Percentiles rank a stretch among this genome's conserved stretches.
Evolutionary conservation across 1,140 invertebrate species (phyloP).

Genomic region (Paraescarpia echinospica): DNA sequence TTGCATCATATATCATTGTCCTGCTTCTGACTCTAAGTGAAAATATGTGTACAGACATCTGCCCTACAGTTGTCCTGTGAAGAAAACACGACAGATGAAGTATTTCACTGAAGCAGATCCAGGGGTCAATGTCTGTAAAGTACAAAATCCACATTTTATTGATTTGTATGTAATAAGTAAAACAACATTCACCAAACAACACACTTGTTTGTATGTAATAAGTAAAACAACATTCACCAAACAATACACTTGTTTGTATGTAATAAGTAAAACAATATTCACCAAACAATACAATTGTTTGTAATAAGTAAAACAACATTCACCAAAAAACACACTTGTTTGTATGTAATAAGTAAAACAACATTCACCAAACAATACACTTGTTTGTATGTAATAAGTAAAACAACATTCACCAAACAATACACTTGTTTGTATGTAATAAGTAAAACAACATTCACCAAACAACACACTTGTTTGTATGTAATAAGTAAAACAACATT

Average conservation of each 20-base stretch:
- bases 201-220: not conserved
- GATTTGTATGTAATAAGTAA: not conserved
- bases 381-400: not conserved
- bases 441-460: not conserved
- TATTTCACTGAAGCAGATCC: not conserved
- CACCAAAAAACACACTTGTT: not conserved
- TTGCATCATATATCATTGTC: not conserved
- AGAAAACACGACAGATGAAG: not conserved
- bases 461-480: not conserved
- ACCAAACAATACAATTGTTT: too few relatives aligned
- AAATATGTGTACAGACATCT: not conserved
- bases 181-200: not conserved
- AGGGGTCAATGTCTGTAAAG: not conserved
- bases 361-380: not conserved
- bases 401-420: not conserved
- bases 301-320: too few relatives aligned
- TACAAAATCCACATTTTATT: not conserved
- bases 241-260: too few relatives aligned
- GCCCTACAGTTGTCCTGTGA: not conserved
- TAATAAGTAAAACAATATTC: too few relatives aligned
- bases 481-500: not conserved
- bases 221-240: too few relatives aligned
- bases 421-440: not conserved
- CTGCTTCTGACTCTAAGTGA: not conserved
- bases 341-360: not conserved